These are phyloP conservation scores for Heliangelus exortis DNA, from an alignment of 2,797 vertebrate genomes.

Conservation along the genomic window DNA sequence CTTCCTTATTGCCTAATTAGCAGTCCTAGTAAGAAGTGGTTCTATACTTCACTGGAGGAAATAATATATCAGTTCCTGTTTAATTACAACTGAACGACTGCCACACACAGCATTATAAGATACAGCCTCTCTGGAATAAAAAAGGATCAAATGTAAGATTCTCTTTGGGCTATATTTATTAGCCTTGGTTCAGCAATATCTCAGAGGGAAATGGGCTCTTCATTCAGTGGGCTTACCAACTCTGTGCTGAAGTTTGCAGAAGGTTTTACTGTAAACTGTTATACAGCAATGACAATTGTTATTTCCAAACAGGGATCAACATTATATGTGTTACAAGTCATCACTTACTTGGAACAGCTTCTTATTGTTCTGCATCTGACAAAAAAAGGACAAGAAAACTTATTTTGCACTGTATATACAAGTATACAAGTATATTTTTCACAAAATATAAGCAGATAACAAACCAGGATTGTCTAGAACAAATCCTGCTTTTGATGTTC, in stretches of 20 bases:
- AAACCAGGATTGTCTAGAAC: background rate
- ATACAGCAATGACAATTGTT: background rate
- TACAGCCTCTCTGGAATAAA: background rate
- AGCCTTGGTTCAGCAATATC: background rate
- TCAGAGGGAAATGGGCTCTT: background rate
- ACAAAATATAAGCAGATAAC: background rate
- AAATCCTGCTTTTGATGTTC: background rate
- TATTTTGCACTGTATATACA: background rate
- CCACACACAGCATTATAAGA: background rate
- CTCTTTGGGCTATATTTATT: slow-evolving; percentile 3
- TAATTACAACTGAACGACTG: slow-evolving; percentile 63
- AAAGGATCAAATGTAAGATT: background rate
- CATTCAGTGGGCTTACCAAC: background rate
- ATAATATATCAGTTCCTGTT: slow-evolving; percentile 50
- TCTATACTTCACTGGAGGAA: slow-evolving; percentile 56
- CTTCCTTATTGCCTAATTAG: slow-evolving; percentile 61
- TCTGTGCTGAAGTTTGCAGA: background rate
- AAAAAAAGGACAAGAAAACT: background rate
- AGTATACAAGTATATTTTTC: background rate
- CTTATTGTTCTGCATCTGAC: background rate
- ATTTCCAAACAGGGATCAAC: background rate
- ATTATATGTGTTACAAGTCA: background rate
- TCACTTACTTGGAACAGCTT: background rate
- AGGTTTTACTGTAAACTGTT: background rate
- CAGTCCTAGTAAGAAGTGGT: slow-evolving; percentile 20